Base-by-base conservation (phyloP, 2,113 vertebrate genomes). In the Elephantulus edwardii region DNA sequence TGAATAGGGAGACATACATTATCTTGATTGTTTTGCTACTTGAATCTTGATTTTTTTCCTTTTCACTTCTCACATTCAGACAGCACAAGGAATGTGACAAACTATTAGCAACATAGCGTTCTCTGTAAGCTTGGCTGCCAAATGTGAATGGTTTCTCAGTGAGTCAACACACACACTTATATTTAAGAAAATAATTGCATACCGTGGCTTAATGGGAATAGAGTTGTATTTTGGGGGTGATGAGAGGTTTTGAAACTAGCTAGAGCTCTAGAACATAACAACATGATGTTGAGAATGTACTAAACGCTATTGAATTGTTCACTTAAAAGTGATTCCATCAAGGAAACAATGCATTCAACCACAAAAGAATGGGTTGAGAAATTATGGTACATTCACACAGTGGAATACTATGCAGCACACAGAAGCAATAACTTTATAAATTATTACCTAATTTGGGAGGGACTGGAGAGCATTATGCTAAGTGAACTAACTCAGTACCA, bases 1-100 rank as follows among this genome's bases (percentile, higher is more conserved):
- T 92, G 46, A 83, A 88, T 28, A 81, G 87, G 92, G 91, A 72
- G 38, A 84, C 35, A 9, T 77, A 10, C 13, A 83, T 30, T 17
- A 86, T 56, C 76, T 1, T 79, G 82, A 78, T n/a, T 52, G 11
- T 52, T 66, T 35, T 62, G 60, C 16, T n/a, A 35, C 62, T 28
- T 9, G 64, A 19, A 2, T 77, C 8, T 54, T 68, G 42, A 60
- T 54, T 2, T 44, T 81, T 68, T 66, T 44, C 9, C 3, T 50
- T 13, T 48, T 80, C 10, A 2, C 3, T 6, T 68, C 46, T 84
- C 5, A 35, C 4, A 33, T 22, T 60, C 6, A 44, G 28, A n/a
- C 7, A 26, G 26, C 35, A 20, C 20, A 38, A 52, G 1, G 68
- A 87, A 12, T 14, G 0, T 10, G 14, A 3, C 52, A 77, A 87